Conservation (phyloP, 2,888 invertebrate genomes). For the Teleogryllus oceanicus region DNA sequence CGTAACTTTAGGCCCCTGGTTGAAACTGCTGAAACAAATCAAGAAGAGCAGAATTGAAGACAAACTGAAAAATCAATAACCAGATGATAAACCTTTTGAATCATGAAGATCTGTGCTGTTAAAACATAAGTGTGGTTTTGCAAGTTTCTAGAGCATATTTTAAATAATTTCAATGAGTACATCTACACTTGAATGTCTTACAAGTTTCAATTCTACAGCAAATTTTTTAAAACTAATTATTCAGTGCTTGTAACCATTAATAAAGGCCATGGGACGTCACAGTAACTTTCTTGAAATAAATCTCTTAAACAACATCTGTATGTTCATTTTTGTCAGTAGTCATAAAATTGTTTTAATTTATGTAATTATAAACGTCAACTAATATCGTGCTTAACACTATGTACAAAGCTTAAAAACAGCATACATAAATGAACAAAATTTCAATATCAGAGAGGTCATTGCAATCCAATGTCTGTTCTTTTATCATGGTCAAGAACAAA, state of each 20-base stretch:
- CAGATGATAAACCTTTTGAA: not conserved
- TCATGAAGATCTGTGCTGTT: not conserved
- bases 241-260: conserved; percentile 1
- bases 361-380: too few species aligned
- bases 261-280: conserved; percentile 2
- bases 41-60: not conserved
- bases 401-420: not conserved
- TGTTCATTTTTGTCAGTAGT: too few species aligned
- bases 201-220: not conserved
- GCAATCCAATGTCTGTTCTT: not conserved
- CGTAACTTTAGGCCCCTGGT: conserved; percentile 10
- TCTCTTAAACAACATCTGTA: too few species aligned
- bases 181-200: conserved; percentile 3
- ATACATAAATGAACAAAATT: not conserved
- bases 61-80: not conserved
- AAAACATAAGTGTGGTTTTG: not conserved
- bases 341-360: too few species aligned
- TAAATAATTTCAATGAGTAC: conserved; percentile 18
- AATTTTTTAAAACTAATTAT: not conserved
- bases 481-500: not conserved
- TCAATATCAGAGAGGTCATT: not conserved
- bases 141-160: not conserved
- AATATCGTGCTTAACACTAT: not conserved
- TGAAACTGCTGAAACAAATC: not conserved
- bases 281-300: too few species aligned